These are phyloP conservation scores for Sarcophaga variegata DNA, from an alignment of 2,888 invertebrate genomes.

Conservation along the genomic window DNA sequence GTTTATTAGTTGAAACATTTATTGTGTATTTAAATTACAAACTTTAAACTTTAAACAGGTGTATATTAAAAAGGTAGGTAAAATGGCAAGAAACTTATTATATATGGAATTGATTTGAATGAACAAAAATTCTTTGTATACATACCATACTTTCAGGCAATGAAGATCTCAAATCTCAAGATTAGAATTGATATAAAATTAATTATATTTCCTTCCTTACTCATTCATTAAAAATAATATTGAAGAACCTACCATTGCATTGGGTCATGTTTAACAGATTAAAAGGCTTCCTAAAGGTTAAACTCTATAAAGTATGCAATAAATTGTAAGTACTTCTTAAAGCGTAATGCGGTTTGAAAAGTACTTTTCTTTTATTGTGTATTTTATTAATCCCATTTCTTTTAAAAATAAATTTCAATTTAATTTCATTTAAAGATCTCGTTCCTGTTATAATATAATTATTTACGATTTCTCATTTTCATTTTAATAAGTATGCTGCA, in stretches of 20 bases:
- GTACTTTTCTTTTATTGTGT: background rate
- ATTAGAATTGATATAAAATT: no score
- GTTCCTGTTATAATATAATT: background rate
- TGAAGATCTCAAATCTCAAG: no score
- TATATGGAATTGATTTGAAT: no score
- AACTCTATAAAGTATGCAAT: conserved; percentile 21
- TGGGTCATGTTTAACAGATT: no score
- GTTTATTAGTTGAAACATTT: background rate
- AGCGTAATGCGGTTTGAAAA: background rate
- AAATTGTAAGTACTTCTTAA: background rate
- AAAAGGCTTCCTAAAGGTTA: no score
- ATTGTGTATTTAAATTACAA: background rate
- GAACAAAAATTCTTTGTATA: no score
- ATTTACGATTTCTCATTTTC: conserved; percentile 10
- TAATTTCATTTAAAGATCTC: conserved; percentile 17
- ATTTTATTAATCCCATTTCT: background rate
- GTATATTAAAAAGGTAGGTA: conserved; percentile 27
- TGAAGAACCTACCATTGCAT: no score
- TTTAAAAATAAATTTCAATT: conserved; percentile 6
- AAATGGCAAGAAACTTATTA: background rate
- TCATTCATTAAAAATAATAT: no score
- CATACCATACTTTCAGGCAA: no score
- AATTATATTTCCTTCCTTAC: no score
- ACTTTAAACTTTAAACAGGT: background rate
- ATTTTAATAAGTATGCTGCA: conserved; percentile 17